phyloP scores from a whole-genome alignment of 1,140 invertebrate species.

The Hypothenemus hampei region DNA sequence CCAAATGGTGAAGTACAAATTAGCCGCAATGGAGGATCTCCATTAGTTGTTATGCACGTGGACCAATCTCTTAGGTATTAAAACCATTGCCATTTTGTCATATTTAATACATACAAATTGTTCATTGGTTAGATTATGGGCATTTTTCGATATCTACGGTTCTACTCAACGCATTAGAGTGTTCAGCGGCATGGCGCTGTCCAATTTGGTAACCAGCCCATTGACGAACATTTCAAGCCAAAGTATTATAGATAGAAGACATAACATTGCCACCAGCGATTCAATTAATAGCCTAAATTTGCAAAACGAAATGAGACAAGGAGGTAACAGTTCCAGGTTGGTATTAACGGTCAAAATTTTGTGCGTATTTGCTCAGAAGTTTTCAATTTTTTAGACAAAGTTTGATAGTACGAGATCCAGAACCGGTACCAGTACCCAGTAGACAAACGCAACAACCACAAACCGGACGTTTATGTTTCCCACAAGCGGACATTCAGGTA shows the following conservation, averaged over 20 bases:
- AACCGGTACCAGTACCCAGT: constrained; percentile 8
- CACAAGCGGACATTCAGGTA: constrained; percentile 49
- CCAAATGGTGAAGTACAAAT: constrained; percentile 83
- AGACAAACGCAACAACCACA: constrained; percentile 34
- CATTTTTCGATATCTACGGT: constrained; percentile 94
- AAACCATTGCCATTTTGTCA: background rate
- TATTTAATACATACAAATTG: background rate
- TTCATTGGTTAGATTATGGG: constrained; percentile 65
- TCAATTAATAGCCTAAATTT: constrained; percentile 50
- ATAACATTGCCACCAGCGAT: constrained; percentile 46
- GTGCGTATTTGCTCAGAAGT: background rate
- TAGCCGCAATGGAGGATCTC: constrained; percentile 76
- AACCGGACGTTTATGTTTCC: constrained; percentile 47
- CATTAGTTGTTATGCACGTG: constrained; percentile 87
- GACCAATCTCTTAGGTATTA: constrained; percentile 70
- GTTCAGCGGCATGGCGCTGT: constrained; percentile 50
- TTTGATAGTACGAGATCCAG: constrained; percentile 16
- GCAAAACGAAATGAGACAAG: constrained; percentile 39
- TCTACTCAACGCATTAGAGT: constrained; percentile 82
- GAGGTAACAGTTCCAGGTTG: constrained; percentile 39
- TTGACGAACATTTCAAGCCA: constrained; percentile 42
- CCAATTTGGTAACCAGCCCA: constrained; percentile 34
- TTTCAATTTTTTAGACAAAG: constrained; percentile 17
- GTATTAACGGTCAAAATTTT: background rate
- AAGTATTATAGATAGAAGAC: constrained; percentile 36